Evolutionary conservation across 2,888 invertebrate species (phyloP).

Genomic region (Drosophila helvetica): DNA sequence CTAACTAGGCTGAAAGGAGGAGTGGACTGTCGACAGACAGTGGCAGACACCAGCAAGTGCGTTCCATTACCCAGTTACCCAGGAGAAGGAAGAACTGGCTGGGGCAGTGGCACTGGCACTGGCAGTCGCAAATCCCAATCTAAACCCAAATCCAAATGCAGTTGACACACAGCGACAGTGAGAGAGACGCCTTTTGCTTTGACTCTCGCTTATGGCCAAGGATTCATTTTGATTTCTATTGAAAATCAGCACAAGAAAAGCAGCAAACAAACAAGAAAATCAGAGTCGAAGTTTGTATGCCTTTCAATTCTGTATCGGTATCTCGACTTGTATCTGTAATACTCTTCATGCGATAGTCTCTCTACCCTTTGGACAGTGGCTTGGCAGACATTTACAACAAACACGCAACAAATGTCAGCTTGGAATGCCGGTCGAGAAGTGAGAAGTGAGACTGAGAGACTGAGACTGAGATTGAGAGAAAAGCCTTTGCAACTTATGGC

Average conservation of each 20-base stretch:
- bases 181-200: slow-evolving; percentile 16
- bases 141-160: slow-evolving; percentile 3
- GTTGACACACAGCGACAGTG: slow-evolving; percentile 7
- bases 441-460: slow-evolving; percentile 6
- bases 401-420: slow-evolving; percentile 62
- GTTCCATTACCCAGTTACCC: slow-evolving; percentile 26
- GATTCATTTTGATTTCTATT: slow-evolving; percentile 68
- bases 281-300: slow-evolving; percentile 19
- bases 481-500: slow-evolving; percentile 66
- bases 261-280: slow-evolving; percentile 4
- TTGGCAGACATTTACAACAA: slow-evolving; percentile 26
- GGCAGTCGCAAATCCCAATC: background rate
- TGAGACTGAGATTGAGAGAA: slow-evolving; percentile 39
- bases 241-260: slow-evolving; percentile 42
- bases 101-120: slow-evolving; percentile 13
- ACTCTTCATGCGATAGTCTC: slow-evolving; percentile 5
- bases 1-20: slow-evolving; percentile 34
- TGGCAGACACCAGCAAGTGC: slow-evolving; percentile 21
- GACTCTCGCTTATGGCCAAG: slow-evolving; percentile 54
- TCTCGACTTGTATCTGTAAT: background rate
- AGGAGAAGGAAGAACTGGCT: slow-evolving; percentile 39
- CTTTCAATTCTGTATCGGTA: background rate
- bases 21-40: slow-evolving; percentile 1
- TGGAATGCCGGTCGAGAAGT: slow-evolving; percentile 45
- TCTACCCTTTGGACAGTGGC: slow-evolving; percentile 21